Evolutionary conservation across 2,888 invertebrate genomes (phyloP), one percentile per base, ranked within the genome.

Genomic region (Abrostola triplasia): DNA sequence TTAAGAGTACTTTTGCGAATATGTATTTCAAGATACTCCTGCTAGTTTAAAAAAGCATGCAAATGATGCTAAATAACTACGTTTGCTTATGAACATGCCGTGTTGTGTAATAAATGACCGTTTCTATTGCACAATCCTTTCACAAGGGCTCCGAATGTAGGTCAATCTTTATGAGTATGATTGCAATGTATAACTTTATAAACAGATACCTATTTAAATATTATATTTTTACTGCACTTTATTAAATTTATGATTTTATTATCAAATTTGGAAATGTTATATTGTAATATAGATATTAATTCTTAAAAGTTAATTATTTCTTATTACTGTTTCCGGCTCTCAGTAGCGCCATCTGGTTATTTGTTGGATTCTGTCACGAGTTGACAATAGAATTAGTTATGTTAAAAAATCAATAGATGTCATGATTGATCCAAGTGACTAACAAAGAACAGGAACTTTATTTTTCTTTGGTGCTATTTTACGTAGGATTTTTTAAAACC

Each of bases 71-170:
- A 91, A 93, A 90, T 92, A 80, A 89, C 88, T 89, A 87, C 85
- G 88, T 91, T 91, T 90, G 90, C 91, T 91, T 90, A 90, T 90
- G 93, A 92, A 92, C 93, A 92, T 91, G 87, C 82, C 85, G 86
- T 84, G 92, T 94, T 93, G 94, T 92, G 93, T 93, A 92, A 94
- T 92, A 93, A 93, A 93, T 95, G 92, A 92, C 93, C 93, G 95
- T 94, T 94, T 94, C 92, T 92, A 92, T 95, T 95, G 92, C 95
- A 94, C 94, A 95, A 95, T 95, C 94, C 94, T 95, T 95, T 95
- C 95, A 94, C 95, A 94, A 94, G 94, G 93, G 94, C 94, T 92
- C 83, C 76, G 84, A 94, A 95, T 92, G 92, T 95, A 94, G 95
- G 95, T 95, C 95, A 95, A 91, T 92, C 91, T 92, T 90, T 91